Evolutionary conservation across 2,888 invertebrate species (phyloP), one percentile per base, ranked within the genome.

Genomic region (Gari tellinella): DNA sequence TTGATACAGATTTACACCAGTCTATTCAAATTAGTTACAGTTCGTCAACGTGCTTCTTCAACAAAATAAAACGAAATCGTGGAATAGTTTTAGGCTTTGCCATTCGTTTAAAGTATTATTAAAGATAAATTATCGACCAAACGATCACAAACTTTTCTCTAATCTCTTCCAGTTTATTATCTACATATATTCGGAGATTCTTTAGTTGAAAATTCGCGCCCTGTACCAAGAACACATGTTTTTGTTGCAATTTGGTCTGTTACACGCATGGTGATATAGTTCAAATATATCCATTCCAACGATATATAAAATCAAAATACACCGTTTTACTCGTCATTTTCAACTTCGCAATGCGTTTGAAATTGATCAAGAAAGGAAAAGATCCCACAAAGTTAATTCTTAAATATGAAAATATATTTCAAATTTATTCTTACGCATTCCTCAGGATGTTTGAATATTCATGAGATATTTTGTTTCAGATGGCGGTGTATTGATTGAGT

Each of bases 401-500:
- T 19, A 4, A 45, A 19, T 19, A n/a, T 45, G 45, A 19, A 19
- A 45, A 45, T 45, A 45, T 45, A 31, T 31, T 31, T 31, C 10
- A 57, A 8, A 17, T 57, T 15, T 48, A 37, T 49, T 49, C 19
- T 23, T 46, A 49, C 49, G 48, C 62, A 31, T n/a, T n/a, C n/a
- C n/a, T n/a, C n/a, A n/a, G n/a, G 31, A 10, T 10, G 4, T 31
- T 31, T 74, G 72, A 62, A 78, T 78, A 78, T 78, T 78, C 66
- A 78, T 69, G 55, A 69, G 66, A 38, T 49, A 55, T 72, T 78
- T 70, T 46, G 66, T 62, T 78, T 70, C 78, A 70, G 78, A 73
- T 73, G 70, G 62, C 53, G 68, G 61, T 64, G 66, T 74, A 56
- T 67, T 74, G 73, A 78, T 72, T 69, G 25, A 43, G 52, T 70